A percentile compares a stretch with the other conserved stretches of the same genome.
Conservation (phyloP, 2,113 vertebrate genomes). For the Epinephelus fuscoguttatus region DNA sequence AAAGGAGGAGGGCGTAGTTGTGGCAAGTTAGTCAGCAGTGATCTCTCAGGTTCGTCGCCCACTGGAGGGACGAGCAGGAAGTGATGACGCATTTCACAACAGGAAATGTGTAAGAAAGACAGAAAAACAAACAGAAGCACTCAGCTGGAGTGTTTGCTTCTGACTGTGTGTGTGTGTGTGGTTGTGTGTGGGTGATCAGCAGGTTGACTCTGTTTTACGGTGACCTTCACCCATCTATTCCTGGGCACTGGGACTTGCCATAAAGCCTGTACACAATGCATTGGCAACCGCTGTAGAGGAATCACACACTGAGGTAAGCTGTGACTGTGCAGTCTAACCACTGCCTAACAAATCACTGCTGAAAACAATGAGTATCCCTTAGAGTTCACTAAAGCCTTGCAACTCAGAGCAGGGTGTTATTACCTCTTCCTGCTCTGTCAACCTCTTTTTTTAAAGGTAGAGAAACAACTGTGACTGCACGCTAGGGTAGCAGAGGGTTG, state of each 20-base stretch:
- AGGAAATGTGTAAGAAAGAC: slow-evolving; percentile 31
- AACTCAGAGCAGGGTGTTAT: not conserved
- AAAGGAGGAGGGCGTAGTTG: not conserved
- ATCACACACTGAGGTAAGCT: not conserved
- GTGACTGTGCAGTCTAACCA: not conserved
- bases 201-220: slow-evolving; percentile 5
- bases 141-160: slow-evolving; percentile 36
- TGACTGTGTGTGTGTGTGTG: slow-evolving; percentile 13
- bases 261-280: not conserved
- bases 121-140: slow-evolving; percentile 44
- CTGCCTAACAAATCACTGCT: not conserved
- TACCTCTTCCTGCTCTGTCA: not conserved
- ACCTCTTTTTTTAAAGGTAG: not conserved
- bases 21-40: slow-evolving; percentile 11
- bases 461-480: not conserved
- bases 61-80: slow-evolving; percentile 29
- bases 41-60: slow-evolving; percentile 20
- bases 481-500: too few species aligned
- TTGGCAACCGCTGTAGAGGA: not conserved
- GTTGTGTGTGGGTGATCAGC: slow-evolving; percentile 20
- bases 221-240: slow-evolving; percentile 34
- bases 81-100: slow-evolving; percentile 44
- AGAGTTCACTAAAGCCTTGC: not conserved
- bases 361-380: too few species aligned
- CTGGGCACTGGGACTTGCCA: slow-evolving; percentile 8